A percentile compares a stretch with the other conserved stretches of the same genome.
These are phyloP conservation scores for Antechinus flavipes DNA, from an alignment of 2,113 vertebrate genomes.

Conservation along the genomic window DNA sequence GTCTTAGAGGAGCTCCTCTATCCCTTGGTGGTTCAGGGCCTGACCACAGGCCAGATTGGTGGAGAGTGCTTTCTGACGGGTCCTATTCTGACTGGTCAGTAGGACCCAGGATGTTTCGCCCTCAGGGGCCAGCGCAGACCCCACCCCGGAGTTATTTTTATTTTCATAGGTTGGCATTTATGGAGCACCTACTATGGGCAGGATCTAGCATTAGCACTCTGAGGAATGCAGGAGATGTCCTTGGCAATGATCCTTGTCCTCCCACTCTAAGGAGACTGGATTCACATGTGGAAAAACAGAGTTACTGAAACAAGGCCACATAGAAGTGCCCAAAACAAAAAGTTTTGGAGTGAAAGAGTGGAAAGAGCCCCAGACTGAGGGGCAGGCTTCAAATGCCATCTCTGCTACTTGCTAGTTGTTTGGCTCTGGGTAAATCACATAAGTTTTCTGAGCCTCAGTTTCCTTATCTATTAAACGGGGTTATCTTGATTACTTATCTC, in stretches of 20 bases:
- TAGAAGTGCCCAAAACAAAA: neutral
- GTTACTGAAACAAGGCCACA: neutral
- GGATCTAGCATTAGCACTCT: neutral
- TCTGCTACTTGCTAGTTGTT: neutral
- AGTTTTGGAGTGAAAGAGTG: neutral
- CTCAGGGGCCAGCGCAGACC: neutral
- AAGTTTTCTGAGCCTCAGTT: neutral
- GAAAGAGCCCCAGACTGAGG: neutral
- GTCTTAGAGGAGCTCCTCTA: neutral
- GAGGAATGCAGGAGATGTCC: neutral
- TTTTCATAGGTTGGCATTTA: neutral
- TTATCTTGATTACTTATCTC: neutral
- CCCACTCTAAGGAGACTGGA: neutral
- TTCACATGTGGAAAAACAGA: neutral
- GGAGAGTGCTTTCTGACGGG: neutral
- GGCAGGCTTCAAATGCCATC: neutral
- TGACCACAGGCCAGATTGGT: neutral
- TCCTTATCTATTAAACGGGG: neutral
- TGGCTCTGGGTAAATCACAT: neutral
- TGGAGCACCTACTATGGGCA: neutral
- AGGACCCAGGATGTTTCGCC: neutral
- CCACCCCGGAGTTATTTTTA: neutral
- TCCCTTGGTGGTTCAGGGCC: neutral
- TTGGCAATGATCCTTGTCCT: neutral
- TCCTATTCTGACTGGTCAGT: neutral